Percentiles rank a stretch among this genome's conserved stretches.
Conservation (phyloP, 2,797 vertebrate species). For the Acanthurus lineatus region DNA sequence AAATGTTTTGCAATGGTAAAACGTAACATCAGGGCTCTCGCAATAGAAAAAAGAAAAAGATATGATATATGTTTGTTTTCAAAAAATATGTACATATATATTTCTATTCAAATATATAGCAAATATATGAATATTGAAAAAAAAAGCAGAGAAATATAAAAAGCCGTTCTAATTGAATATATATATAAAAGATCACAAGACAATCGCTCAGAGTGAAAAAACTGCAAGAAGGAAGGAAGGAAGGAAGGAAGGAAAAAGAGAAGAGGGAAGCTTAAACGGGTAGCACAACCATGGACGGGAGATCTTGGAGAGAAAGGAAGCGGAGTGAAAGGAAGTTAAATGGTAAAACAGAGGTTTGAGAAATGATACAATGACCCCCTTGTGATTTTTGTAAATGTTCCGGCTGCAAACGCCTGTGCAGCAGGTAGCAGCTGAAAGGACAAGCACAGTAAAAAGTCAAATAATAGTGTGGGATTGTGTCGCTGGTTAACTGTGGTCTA, state of each 20-base stretch:
- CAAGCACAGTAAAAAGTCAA: constrained; percentile 79
- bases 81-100: constrained; percentile 89
- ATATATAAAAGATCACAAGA: constrained; percentile 88
- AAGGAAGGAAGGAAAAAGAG: constrained; percentile 56
- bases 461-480: constrained; percentile 78
- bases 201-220: constrained; percentile 86
- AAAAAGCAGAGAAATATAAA: constrained; percentile 86
- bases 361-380: constrained; percentile 58
- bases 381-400: constrained; percentile 75
- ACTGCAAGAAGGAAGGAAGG: constrained; percentile 69
- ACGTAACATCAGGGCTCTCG: constrained; percentile 88
- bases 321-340: constrained; percentile 55
- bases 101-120: constrained; percentile 91
- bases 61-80: constrained; percentile 89
- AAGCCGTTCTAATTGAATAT: constrained; percentile 87
- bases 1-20: constrained; percentile 83
- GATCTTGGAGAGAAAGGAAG: constrained; percentile 52
- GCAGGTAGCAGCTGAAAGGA: constrained; percentile 60
- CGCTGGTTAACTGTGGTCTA: constrained; percentile 74
- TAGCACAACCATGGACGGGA: constrained; percentile 74
- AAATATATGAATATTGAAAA: constrained; percentile 88
- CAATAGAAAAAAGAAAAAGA: constrained; percentile 86
- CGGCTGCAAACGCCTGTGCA: constrained; percentile 41
- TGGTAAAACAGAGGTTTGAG: constrained; percentile 60
- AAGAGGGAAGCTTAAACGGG: constrained; percentile 74